phyloP scores from a whole-genome alignment of 1,140 invertebrate species.

The Anthonomus grandis region DNA sequence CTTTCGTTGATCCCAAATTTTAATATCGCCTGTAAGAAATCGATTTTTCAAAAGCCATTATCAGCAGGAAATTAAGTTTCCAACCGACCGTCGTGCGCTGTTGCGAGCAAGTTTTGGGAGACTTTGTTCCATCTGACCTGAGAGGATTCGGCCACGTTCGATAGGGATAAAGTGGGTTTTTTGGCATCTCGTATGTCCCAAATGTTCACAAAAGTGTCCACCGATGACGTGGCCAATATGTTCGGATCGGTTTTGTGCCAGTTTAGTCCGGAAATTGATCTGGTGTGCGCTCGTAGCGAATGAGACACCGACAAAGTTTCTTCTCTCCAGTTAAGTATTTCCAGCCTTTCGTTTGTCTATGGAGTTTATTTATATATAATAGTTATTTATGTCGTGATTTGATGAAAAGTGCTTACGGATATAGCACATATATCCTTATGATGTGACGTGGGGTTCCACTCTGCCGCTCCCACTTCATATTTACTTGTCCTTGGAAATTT shows the following conservation, averaged over 20 bases:
- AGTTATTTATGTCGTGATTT: background rate
- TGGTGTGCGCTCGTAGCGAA: conserved; percentile 78
- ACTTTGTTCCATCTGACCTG: conserved; percentile 93
- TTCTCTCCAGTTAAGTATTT: conserved; percentile 73
- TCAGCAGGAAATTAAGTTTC: background rate
- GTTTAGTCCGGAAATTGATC: conserved; percentile 88
- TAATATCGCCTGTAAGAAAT: conserved; percentile 65
- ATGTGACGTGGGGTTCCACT: conserved; percentile 82
- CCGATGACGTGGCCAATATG: conserved; percentile 86
- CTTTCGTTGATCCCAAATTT: conserved; percentile 93
- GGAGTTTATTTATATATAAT: background rate
- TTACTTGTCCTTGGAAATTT: conserved; percentile 86
- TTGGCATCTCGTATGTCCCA: conserved; percentile 88
- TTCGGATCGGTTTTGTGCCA: conserved; percentile 91
- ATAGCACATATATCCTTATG: conserved; percentile 83
- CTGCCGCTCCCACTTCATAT: conserved; percentile 87
- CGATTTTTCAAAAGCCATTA: background rate
- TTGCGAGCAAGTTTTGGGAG: conserved; percentile 79
- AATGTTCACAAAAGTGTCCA: conserved; percentile 89
- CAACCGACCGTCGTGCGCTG: conserved; percentile 77
- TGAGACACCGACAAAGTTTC: conserved; percentile 65
- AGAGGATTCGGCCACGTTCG: conserved; percentile 81
- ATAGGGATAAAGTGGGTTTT: conserved; percentile 75
- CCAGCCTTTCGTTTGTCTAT: conserved; percentile 81
- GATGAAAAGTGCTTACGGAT: conserved; percentile 64